Evolutionary conservation across 1,140 invertebrate species (phyloP), one percentile per base, ranked within the genome.

Genomic region (Gryllus bimaculatus): DNA sequence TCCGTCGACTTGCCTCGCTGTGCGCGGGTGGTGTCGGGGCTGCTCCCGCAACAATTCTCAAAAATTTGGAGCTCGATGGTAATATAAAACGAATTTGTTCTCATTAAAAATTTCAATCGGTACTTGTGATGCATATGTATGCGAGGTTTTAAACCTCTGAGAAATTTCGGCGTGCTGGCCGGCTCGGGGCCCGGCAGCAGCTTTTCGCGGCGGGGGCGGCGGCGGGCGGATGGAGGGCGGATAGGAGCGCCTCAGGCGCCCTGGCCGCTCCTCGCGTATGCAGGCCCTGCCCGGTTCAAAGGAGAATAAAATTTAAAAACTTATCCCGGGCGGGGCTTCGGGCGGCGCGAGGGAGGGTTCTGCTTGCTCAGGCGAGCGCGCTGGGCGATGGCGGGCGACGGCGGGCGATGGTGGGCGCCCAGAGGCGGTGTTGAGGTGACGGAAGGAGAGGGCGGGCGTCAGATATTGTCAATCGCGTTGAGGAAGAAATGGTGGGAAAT

Each of bases 241-340:
- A 8, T 8, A 54, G 8, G 49, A 54, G 54, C 18, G 54, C 54
- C 7, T 5, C 26, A 2, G 26, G 26, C 26, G 5, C 26, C 26
- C 54, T 66, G 7, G 18, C 26, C 26, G 26, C 54, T 66, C 54
- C 54, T 66, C 54, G 54, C 54, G 54, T 66, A 66, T 66, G 54
- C 54, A 66, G 54, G 54, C 54, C 54, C 54, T 66, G 18, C 54
- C 18, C 54, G 54, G 10, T 66, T 66, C 54, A 66, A 66, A 66
- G 54, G 54, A 66, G 54, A 66, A 66, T 66, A 66, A 66, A 66
- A 66, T 66, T 66, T 66, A 66, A 66, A 66, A 66, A 66, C 54
- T 66, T 66, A 66, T 66, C 54, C 54, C 10, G 54, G 54, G 10
- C 54, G 54, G 54, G 18, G 54, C 10, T 10, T 18, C 54, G 54